Percentiles rank a stretch among this genome's conserved stretches.
phyloP scores from a whole-genome alignment of 2,113 vertebrate species.

The Hemicordylus capensis region DNA sequence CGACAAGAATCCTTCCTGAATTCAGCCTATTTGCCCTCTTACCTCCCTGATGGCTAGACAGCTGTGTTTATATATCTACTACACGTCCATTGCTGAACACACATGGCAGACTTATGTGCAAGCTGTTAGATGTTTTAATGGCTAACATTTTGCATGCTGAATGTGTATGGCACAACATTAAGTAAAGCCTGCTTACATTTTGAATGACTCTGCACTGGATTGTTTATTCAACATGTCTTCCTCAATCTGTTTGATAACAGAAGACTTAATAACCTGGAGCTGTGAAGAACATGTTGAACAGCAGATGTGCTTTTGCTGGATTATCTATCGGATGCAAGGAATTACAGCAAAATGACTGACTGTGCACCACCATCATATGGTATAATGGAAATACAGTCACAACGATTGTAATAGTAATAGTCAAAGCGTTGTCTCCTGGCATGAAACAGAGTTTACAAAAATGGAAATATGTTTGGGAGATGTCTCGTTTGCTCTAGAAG shows the following conservation, averaged over 20 bases:
- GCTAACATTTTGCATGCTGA: not conserved
- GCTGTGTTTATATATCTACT: slow-evolving; percentile 1
- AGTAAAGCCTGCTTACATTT: slow-evolving; percentile 13
- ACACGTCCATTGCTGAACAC: not conserved
- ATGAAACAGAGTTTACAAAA: not conserved
- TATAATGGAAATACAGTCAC: slow-evolving; percentile 8
- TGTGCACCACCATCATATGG: not conserved
- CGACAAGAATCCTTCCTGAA: not conserved
- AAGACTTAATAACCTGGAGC: slow-evolving; percentile 36
- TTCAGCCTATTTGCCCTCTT: not conserved
- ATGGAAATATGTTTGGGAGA: not conserved
- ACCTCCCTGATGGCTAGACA: not conserved
- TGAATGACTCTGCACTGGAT: slow-evolving; percentile 26
- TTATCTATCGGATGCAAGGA: slow-evolving; percentile 27
- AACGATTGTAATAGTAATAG: slow-evolving; percentile 1
- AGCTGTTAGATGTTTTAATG: slow-evolving; percentile 8
- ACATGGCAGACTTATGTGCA: not conserved
- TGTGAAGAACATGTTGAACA: not conserved
- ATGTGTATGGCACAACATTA: not conserved
- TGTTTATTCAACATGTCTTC: slow-evolving; percentile 25
- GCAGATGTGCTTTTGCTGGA: slow-evolving; percentile 18
- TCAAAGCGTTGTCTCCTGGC: not conserved
- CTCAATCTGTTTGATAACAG: slow-evolving; percentile 31
- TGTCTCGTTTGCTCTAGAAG: not conserved
- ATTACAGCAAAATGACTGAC: slow-evolving; percentile 2